Base-by-base conservation (phyloP, 2,888 invertebrate species). In the Lamellibrachia columna region DNA sequence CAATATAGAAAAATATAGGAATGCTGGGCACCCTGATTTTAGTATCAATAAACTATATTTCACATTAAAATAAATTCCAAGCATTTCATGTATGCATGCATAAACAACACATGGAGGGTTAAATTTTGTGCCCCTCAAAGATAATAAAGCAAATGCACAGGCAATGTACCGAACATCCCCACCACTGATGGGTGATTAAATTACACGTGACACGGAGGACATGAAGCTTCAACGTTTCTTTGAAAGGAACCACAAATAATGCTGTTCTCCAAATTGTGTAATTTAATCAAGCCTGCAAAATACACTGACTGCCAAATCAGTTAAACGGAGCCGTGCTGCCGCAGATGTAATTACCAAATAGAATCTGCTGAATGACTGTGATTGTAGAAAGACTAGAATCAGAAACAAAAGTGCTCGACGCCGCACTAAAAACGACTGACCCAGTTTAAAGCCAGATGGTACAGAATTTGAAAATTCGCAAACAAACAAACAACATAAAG, bases 161-260 rank as follows among this genome's bases (percentile, higher is more conserved):
- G 75, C 75, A 75, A 75, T 22, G 75, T 75, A 75, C 75, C 22
- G 75, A n/a, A 75, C 75, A 75, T 75, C 75, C 75, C 15, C 75
- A 75, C 75, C 15, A 75, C 75, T 75, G 22, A 75, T n/a, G 75
- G 75, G 75, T 22, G 75, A 75, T 75, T 75, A 75, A 75, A 75
- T 75, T 75, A n/a, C 75, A 75, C 75, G 6, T 75, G 75, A 75
- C 22, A 22, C 75, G 22, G 75, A 75, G 22, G 75, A 75, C 6
- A n/a, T n/a, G 7, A 9, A 7, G 55, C 55, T 75, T 75, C 22
- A n/a, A n/a, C 3, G 75, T 6, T 75, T 75, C 75, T 75, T 75
- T 75, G 75, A 75, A 75, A 75, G 75, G 75, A 75, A 75, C n/a
- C 75, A 75, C 75, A 75, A n/a, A 75, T 75, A 75, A 75, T 75